phyloP scores from a whole-genome alignment of 1,140 invertebrate species.

The Eriosoma lanigerum region DNA sequence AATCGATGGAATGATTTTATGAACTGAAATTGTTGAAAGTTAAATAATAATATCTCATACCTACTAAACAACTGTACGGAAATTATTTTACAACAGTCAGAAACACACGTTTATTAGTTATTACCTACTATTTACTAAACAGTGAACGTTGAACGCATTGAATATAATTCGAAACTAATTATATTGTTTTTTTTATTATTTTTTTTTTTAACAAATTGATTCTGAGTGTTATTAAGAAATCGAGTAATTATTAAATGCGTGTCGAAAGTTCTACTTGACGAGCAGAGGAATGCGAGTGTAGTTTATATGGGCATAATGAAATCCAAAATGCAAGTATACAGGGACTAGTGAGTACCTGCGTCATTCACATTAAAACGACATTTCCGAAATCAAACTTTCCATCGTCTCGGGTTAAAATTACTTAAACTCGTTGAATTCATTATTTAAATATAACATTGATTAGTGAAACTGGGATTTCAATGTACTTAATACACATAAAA shows the following conservation, averaged over 20 bases:
- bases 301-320: neutral
- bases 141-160: neutral
- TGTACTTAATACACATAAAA: too few relatives aligned
- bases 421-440: neutral
- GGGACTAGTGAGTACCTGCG: neutral
- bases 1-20: too few relatives aligned
- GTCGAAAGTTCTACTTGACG: slow-evolving; percentile 4
- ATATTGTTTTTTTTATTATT: neutral
- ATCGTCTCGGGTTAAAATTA: neutral
- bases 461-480: too few relatives aligned
- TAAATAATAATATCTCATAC: neutral
- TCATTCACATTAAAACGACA: neutral
- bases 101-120: neutral
- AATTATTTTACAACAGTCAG: neutral
- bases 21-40: neutral
- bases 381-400: slow-evolving; percentile 29
- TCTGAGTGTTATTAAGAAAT: neutral
- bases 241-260: slow-evolving; percentile 18
- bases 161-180: too few relatives aligned
- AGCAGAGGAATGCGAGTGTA: neutral
- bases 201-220: neutral
- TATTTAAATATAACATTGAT: neutral
- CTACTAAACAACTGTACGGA: neutral
- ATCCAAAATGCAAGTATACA: neutral
- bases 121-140: too few relatives aligned